These are phyloP conservation scores for Pygmarrhopalites habei DNA, from an alignment of 1,140 invertebrate species.

Conservation along the genomic window DNA sequence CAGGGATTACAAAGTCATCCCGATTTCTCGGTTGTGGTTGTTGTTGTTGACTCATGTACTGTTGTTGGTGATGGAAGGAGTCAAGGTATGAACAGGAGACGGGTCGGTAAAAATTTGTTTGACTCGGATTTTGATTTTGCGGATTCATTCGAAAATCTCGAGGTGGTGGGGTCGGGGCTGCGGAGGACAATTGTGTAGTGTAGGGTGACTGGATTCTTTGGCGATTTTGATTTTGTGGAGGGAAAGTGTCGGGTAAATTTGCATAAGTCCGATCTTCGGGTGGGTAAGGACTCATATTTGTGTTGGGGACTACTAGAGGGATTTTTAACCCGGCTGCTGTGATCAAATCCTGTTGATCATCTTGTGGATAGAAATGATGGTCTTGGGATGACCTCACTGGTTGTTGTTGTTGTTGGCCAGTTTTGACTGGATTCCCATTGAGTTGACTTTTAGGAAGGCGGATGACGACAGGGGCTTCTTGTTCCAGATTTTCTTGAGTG, in stretches of 20 bases:
- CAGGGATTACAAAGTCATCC: no score
- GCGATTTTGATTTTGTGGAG: no score
- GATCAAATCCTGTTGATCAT: background rate
- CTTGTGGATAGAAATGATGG: background rate
- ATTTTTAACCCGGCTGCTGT: slow-evolving; percentile 22
- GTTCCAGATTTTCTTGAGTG: slow-evolving; percentile 31
- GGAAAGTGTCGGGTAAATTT: slow-evolving; percentile 10
- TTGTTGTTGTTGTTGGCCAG: background rate
- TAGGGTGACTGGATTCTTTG: slow-evolving; percentile 2
- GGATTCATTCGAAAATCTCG: slow-evolving; percentile 21
- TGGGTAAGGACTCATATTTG: slow-evolving; percentile 9
- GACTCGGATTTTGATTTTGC: slow-evolving; percentile 13
- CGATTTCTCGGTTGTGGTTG: background rate
- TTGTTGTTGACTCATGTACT: background rate
- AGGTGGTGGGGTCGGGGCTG: slow-evolving; percentile 33
- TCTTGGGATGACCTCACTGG: background rate
- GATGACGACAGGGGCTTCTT: slow-evolving; percentile 23
- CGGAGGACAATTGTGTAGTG: slow-evolving; percentile 2
- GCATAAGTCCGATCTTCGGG: slow-evolving; percentile 25
- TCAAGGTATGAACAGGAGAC: slow-evolving; percentile 37
- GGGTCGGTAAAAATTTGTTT: slow-evolving; percentile 34
- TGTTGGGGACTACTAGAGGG: slow-evolving; percentile 23
- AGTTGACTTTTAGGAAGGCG: slow-evolving; percentile 24
- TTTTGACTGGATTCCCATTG: background rate
- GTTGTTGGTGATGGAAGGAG: slow-evolving; percentile 13